These are phyloP conservation scores for Sycobia sp. DNA, from an alignment of 1,140 invertebrate genomes.

Conservation along the genomic window DNA sequence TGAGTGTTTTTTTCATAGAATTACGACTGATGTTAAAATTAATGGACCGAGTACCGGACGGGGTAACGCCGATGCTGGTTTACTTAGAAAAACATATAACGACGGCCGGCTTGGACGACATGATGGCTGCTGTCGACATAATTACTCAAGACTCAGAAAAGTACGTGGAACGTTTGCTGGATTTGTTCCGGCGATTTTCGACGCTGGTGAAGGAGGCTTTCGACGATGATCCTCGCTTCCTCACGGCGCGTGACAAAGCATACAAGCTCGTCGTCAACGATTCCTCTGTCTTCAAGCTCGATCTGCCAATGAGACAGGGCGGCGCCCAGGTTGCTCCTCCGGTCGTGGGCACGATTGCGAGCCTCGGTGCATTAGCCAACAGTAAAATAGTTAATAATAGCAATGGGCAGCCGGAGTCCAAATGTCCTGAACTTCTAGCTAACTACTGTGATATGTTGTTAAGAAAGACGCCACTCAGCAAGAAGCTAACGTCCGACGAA, in stretches of 20 bases:
- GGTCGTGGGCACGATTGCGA: neutral
- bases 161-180: slow-evolving; percentile 95
- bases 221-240: slow-evolving; percentile 94
- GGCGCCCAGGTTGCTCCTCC: slow-evolving; percentile 44
- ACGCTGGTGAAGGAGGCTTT: slow-evolving; percentile 93
- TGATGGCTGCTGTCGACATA: slow-evolving; percentile 94
- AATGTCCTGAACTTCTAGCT: slow-evolving; percentile 97
- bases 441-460: slow-evolving; percentile 99
- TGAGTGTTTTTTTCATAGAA: too few species aligned
- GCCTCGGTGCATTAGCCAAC: neutral
- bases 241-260: slow-evolving; percentile 97
- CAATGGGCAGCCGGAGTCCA: slow-evolving; percentile 80
- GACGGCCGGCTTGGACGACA: slow-evolving; percentile 91
- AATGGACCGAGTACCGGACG: slow-evolving; percentile 91
- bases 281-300: slow-evolving; percentile 91
- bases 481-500: slow-evolving; percentile 95
- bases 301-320: slow-evolving; percentile 71
- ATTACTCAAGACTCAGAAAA: slow-evolving; percentile 99
- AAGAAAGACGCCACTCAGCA: slow-evolving; percentile 94
- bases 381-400: slow-evolving; percentile 55
- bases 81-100: slow-evolving; percentile 94
- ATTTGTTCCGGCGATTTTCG: slow-evolving; percentile 92
- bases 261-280: slow-evolving; percentile 99
- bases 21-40: slow-evolving; percentile 93
- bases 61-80: slow-evolving; percentile 89